Conservation (phyloP, 2,797 vertebrate genomes). For the Coregonus sp. region DNA sequence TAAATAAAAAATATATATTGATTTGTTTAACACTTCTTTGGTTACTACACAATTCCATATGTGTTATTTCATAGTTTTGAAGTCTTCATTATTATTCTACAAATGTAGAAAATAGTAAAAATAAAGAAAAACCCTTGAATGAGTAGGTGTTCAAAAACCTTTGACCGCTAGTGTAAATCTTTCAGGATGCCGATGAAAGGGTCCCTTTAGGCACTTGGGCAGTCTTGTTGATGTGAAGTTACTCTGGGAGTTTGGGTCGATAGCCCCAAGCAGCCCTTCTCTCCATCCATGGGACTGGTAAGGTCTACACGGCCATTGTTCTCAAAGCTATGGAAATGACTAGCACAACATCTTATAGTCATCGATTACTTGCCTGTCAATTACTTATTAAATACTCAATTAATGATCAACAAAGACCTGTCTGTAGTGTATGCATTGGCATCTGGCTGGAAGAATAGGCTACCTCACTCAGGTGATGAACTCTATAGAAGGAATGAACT, state of each 20-base stretch:
- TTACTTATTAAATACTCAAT: too few species aligned
- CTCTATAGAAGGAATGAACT: neutral
- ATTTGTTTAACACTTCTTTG: too few species aligned
- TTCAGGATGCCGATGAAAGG: conserved; percentile 46
- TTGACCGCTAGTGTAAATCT: conserved; percentile 24
- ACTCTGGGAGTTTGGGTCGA: neutral
- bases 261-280: neutral
- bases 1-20: too few species aligned
- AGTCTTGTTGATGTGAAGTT: neutral
- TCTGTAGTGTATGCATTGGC: neutral
- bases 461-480: neutral
- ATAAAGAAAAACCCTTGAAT: too few species aligned
- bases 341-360: neutral
- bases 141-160: too few species aligned
- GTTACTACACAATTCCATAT: too few species aligned
- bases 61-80: too few species aligned
- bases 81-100: too few species aligned
- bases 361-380: too few species aligned
- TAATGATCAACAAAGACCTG: neutral
- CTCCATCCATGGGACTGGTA: neutral
- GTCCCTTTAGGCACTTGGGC: conserved; percentile 36
- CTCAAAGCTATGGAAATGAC: neutral
- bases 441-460: neutral
- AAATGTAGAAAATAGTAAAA: too few species aligned
- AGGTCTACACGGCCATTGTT: neutral